Percentiles rank a stretch among this genome's conserved stretches.
Conservation (phyloP, 2,888 invertebrate genomes). For the Salticus scenicus region DNA sequence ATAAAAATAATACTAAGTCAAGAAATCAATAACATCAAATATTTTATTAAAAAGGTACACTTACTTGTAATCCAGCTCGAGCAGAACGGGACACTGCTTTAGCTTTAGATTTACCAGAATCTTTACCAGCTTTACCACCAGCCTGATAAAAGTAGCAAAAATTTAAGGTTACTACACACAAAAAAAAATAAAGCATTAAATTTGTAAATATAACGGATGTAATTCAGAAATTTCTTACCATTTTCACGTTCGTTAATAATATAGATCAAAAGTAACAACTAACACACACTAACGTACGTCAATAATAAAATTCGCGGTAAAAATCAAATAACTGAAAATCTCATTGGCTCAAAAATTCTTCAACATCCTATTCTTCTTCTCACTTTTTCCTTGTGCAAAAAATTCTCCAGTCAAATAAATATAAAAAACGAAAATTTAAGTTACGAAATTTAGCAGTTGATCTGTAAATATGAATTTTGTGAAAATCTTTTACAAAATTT, state of each 20-base stretch:
- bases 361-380: background rate
- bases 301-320: constrained; percentile 22
- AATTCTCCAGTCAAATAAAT: too few species aligned
- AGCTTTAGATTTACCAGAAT: constrained; percentile 99
- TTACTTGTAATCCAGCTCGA: constrained; percentile 98
- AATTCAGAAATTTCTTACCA: background rate
- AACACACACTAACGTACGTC: background rate
- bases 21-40: background rate
- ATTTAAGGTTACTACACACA: background rate
- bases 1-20: too few species aligned
- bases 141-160: constrained; percentile 82
- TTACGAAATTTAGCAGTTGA: too few species aligned
- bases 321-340: constrained; percentile 3
- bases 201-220: background rate
- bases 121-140: constrained; percentile 99
- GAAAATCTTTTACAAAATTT: too few species aligned
- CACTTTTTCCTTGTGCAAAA: too few species aligned
- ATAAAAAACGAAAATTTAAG: too few species aligned
- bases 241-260: background rate
- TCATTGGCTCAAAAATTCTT: constrained; percentile 3
- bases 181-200: background rate
- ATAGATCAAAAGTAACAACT: too few species aligned
- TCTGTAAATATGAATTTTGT: too few species aligned
- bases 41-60: constrained; percentile 53
- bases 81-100: constrained; percentile 99